Percentiles rank a stretch among this genome's conserved stretches.
phyloP scores from a whole-genome alignment of 2,888 invertebrate species.

The Lingula anatina region DNA sequence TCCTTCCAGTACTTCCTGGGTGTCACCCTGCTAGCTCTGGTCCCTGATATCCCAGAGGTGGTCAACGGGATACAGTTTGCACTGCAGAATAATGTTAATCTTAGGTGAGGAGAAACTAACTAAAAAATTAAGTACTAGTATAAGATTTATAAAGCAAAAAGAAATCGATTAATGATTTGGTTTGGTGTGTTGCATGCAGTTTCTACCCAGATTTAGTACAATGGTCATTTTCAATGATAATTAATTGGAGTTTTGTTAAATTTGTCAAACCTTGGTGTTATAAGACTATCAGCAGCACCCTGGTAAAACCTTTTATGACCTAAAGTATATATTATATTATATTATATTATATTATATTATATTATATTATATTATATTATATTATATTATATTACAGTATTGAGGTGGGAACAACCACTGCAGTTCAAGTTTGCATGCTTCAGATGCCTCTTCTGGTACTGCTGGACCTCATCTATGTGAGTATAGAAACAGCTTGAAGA shows the following conservation, averaged over 20 bases:
- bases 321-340: too few relatives aligned
- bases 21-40: conserved; percentile 38
- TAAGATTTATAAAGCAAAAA: background rate
- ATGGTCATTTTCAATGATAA: too few relatives aligned
- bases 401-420: conserved; percentile 43
- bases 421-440: conserved; percentile 45
- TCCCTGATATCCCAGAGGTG: conserved; percentile 44
- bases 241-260: too few relatives aligned
- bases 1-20: conserved; percentile 41
- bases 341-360: background rate
- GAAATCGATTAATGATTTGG: background rate
- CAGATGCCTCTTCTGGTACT: conserved; percentile 40
- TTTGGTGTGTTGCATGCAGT: too few relatives aligned
- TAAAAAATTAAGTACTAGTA: background rate
- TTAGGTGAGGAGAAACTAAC: conserved; percentile 43
- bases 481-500: conserved; percentile 8
- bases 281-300: too few relatives aligned
- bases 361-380: background rate
- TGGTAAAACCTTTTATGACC: too few relatives aligned
- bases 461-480: conserved; percentile 38
- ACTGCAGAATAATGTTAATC: conserved; percentile 41
- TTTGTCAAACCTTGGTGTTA: too few relatives aligned
- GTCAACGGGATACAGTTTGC: conserved; percentile 47
- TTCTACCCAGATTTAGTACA: too few relatives aligned
- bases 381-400: too few relatives aligned